A percentile compares a stretch with the other conserved stretches of the same genome.
These are phyloP conservation scores for Lophius piscatorius DNA, from an alignment of 2,113 vertebrate species.

Conservation along the genomic window DNA sequence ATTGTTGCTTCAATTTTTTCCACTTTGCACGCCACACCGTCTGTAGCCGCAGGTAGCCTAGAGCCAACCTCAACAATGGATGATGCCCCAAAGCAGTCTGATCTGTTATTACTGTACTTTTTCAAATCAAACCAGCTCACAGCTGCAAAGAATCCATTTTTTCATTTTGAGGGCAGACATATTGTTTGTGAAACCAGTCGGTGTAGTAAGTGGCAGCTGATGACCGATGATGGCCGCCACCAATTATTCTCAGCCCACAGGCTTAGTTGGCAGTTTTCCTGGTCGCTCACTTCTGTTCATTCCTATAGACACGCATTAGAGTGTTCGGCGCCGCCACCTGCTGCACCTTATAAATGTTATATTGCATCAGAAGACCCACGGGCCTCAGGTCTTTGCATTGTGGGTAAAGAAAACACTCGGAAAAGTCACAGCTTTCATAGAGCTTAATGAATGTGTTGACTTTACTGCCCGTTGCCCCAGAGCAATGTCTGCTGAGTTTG, in stretches of 20 bases:
- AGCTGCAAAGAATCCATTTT: constrained; percentile 37
- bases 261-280: constrained; percentile 16
- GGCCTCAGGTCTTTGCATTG: neutral
- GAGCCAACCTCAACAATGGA: constrained; percentile 19
- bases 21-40: too few species aligned
- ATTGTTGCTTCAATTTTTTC: constrained; percentile 3
- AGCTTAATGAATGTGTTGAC: neutral
- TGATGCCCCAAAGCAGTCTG: constrained; percentile 45
- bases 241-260: constrained; percentile 18
- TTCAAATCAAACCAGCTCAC: constrained; percentile 48
- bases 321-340: neutral
- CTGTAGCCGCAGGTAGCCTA: neutral
- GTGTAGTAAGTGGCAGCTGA: constrained; percentile 16
- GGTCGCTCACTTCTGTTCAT: constrained; percentile 26
- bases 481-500: neutral
- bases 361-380: neutral
- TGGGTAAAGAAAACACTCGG: neutral
- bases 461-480: neutral
- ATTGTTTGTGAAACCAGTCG: constrained; percentile 48
- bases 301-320: constrained; percentile 11
- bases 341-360: constrained; percentile 8
- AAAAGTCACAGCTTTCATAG: neutral
- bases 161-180: constrained; percentile 39
- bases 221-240: constrained; percentile 25
- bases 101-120: constrained; percentile 50